phyloP scores from a whole-genome alignment of 2,113 vertebrate species.

The Camelus dromedarius region DNA sequence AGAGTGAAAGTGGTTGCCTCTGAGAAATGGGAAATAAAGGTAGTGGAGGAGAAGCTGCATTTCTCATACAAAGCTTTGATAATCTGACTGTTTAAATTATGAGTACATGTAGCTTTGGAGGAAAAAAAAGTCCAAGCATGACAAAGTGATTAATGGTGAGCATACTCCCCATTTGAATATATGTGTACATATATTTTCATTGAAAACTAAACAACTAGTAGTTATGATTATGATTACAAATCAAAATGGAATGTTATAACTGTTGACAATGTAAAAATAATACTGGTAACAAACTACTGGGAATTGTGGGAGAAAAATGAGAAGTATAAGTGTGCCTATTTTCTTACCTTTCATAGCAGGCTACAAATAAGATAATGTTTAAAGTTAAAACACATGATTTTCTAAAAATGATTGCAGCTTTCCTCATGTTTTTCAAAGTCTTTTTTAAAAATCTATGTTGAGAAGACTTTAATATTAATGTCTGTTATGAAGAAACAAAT shows the following conservation, averaged over 20 bases:
- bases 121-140: neutral
- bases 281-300: neutral
- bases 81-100: neutral
- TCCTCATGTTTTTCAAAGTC: neutral
- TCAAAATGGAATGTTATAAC: neutral
- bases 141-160: neutral
- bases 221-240: neutral
- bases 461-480: neutral
- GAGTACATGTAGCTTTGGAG: neutral
- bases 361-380: neutral
- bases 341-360: neutral
- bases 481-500: slow-evolving; percentile 36
- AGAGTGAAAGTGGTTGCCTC: neutral
- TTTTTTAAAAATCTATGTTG: neutral
- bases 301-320: neutral
- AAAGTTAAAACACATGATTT: neutral
- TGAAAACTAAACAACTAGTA: neutral
- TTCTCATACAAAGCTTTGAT: neutral
- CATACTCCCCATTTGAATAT: neutral
- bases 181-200: neutral
- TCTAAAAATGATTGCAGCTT: neutral
- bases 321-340: neutral
- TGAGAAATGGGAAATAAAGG: neutral
- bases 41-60: neutral
- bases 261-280: neutral